Conservation (phyloP, 2,797 vertebrate species). For the Trichosurus vulpecula region DNA sequence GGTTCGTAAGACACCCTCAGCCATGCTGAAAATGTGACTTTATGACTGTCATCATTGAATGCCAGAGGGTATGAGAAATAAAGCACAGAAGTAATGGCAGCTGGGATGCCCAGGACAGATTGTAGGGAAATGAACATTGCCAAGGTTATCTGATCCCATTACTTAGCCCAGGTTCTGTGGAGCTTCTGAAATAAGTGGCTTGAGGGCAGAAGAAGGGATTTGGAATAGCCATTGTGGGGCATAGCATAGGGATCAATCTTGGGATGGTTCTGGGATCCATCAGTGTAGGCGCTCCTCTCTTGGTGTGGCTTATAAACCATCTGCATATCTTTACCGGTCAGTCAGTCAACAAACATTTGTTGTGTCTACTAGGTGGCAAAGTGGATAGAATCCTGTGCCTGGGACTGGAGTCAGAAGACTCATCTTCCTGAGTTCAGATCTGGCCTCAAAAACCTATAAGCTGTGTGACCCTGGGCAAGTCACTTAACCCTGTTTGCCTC, state of each 20-base stretch:
- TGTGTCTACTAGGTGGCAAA: not conserved
- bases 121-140: constrained; percentile 48
- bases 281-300: not conserved
- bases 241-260: not conserved
- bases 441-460: not conserved
- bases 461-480: not conserved
- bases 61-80: constrained; percentile 18
- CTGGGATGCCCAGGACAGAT: constrained; percentile 37
- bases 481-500: not conserved
- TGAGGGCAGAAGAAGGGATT: not conserved
- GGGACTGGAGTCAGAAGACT: not conserved
- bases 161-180: not conserved
- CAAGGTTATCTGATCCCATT: constrained; percentile 19
- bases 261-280: not conserved
- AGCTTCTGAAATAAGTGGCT: not conserved
- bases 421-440: not conserved
- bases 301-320: not conserved
- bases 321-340: not conserved
- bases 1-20: constrained; percentile 64
- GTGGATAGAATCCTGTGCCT: not conserved
- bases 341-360: not conserved
- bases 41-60: constrained; percentile 69
- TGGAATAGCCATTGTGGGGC: not conserved
- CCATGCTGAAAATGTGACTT: constrained; percentile 54
- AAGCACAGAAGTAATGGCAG: constrained; percentile 48